Percentiles rank a stretch among this genome's conserved stretches.
Evolutionary conservation across 2,888 invertebrate species (phyloP).

Genomic region (Gymnocheta viridis): DNA sequence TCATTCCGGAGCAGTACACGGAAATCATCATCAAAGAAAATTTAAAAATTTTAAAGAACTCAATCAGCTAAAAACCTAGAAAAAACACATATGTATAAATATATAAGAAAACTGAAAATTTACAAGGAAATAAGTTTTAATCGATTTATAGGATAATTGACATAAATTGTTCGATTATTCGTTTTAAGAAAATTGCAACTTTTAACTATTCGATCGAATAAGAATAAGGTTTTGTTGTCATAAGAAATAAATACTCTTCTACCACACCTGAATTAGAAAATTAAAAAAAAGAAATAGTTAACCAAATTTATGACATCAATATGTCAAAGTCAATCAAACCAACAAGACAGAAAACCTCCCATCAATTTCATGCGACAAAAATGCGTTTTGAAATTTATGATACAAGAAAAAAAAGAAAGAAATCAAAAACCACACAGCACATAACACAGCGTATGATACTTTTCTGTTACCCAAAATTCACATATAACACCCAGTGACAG

Average conservation of each 20-base stretch:
- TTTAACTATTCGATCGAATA: too few relatives aligned
- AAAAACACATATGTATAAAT: too few relatives aligned
- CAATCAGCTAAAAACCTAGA: too few relatives aligned
- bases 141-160: too few relatives aligned
- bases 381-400: conserved; percentile 58
- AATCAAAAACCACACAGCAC: conserved; percentile 33
- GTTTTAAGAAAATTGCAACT: too few relatives aligned
- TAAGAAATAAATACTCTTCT: background rate
- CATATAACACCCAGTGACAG: conserved; percentile 34
- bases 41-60: too few relatives aligned
- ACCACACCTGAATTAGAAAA: conserved; percentile 34
- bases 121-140: too few relatives aligned
- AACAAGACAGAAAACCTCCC: conserved; percentile 66
- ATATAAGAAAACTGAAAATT: too few relatives aligned
- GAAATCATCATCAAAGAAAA: too few relatives aligned
- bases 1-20: too few relatives aligned
- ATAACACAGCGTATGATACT: conserved; percentile 5
- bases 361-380: conserved; percentile 31
- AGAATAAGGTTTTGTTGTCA: too few relatives aligned
- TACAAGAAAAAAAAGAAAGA: conserved; percentile 11
- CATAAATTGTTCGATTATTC: too few relatives aligned
- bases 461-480: conserved; percentile 13
- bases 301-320: conserved; percentile 78
- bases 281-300: conserved; percentile 32
- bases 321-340: conserved; percentile 81